Conservation (phyloP, 2,113 vertebrate species). For the Pelobates fuscus region DNA sequence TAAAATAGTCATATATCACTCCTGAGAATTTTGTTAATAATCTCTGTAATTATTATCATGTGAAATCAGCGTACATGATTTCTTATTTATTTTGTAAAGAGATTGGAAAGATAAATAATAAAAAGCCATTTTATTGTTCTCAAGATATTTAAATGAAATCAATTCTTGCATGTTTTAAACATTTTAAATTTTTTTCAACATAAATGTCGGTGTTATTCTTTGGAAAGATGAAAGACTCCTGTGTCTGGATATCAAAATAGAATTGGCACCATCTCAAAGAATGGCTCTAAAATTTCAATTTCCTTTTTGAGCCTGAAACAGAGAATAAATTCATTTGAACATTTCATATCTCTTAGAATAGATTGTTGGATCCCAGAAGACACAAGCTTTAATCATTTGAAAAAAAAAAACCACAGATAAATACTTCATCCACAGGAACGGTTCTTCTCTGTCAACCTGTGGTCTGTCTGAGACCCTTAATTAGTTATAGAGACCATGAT, state of each 20-base stretch:
- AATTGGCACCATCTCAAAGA: slow-evolving; percentile 2
- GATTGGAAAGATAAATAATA: neutral
- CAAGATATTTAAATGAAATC: neutral
- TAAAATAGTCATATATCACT: too few relatives aligned
- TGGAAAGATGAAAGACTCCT: neutral
- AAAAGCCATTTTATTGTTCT: neutral
- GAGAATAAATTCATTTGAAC: slow-evolving; percentile 36
- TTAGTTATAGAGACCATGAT: slow-evolving; percentile 83
- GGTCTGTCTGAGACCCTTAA: slow-evolving; percentile 71
- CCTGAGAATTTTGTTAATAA: too few relatives aligned
- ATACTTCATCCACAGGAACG: slow-evolving; percentile 58
- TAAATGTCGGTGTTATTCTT: neutral
- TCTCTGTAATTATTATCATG: too few relatives aligned
- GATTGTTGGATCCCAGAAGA: slow-evolving; percentile 51
- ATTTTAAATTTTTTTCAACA: neutral
- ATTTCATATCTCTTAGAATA: slow-evolving; percentile 35
- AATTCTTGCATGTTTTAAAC: neutral
- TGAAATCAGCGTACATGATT: too few relatives aligned
- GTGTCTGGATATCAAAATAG: neutral
- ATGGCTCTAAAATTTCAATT: slow-evolving; percentile 19
- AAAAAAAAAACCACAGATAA: slow-evolving; percentile 35
- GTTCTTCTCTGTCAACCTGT: slow-evolving; percentile 71
- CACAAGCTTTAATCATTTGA: slow-evolving; percentile 55
- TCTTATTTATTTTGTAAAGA: too few relatives aligned
- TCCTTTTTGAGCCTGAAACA: neutral